phyloP scores from a whole-genome alignment of 1,140 invertebrate species.

The Thaumetopoea pityocampa region DNA sequence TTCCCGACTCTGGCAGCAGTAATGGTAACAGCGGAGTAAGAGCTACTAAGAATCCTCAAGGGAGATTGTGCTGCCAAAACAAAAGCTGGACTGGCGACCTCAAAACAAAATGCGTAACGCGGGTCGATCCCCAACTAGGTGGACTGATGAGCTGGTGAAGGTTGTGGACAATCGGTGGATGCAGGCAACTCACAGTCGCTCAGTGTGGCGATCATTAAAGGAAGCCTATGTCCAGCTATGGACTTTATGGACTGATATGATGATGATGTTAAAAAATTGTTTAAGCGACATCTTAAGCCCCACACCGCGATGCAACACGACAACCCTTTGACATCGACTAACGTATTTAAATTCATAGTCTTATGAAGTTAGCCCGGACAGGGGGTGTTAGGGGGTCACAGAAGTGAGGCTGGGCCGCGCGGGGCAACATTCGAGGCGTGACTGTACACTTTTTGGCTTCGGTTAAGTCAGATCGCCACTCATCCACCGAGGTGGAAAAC shows the following conservation, averaged over 20 bases:
- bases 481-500: constrained; percentile 21
- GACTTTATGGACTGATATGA: not conserved
- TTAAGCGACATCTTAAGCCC: constrained; percentile 32
- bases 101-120: no score
- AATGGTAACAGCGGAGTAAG: no score
- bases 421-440: constrained; percentile 46
- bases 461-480: constrained; percentile 69
- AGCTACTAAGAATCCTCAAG: no score
- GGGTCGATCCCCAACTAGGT: no score
- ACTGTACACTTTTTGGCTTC: constrained; percentile 74
- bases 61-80: no score
- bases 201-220: no score
- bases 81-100: no score
- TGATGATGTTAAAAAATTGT: not conserved
- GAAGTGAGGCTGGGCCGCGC: constrained; percentile 8
- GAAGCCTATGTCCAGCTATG: no score
- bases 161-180: no score
- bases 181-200: no score
- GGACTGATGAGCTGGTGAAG: no score
- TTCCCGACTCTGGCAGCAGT: no score
- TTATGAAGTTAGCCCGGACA: constrained; percentile 64
- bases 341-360: constrained; percentile 75
- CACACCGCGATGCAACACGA: constrained; percentile 50
- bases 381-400: constrained; percentile 22
- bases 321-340: constrained; percentile 69